Base-by-base conservation (phyloP, 2,113 vertebrate genomes). In the Siniperca knerii region DNA sequence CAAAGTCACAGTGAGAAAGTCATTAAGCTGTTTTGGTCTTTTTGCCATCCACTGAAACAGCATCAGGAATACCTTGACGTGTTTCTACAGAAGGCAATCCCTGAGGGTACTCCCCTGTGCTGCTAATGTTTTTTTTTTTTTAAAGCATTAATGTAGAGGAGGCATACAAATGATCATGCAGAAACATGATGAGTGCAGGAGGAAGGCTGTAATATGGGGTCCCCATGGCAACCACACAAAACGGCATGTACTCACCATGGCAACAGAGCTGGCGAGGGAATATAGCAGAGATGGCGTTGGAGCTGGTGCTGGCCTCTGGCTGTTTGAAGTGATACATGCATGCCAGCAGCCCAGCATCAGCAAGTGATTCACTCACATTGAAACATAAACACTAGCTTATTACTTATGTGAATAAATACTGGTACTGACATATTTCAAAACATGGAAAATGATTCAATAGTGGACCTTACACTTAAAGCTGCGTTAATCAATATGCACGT, bases 211-310 rank as follows among this genome's bases (percentile, higher is more conserved):
- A 74, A 92, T 90, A 92, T 35, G 1, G 74, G 70, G 89, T 94
- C 81, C 69, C 93, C 92, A 94, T 94, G 91, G 93, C 87, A 92
- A 95, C 94, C 91, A 78, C 85, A 92, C 87, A 92, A 94, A 94
- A 93, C 88, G 88, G 93, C 91, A 93, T 87, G 93, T 83, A 75
- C 88, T 94, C 92, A 90, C 94, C 93, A 95, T 95, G 87, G 94
- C 92, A 95, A 95, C 93, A 88, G 92, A 82, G 83, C 85, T 37
- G 88, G 87, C 35, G 50, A 85, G 90, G 89, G 91, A 92, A 76
- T 89, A 83, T 50, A 79, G 79, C 57, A 23, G 76, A 86, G 77
- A 86, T 71, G 18, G 76, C 3, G 8, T 35, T 68, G 82, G 81
- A 83, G 87, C 80, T 78, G 60, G 78, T 78, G 84, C 86, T 81